A percentile compares a stretch with the other conserved stretches of the same genome.
Evolutionary conservation across 2,888 invertebrate genomes (phyloP).

Genomic region (Parnassius orleans): DNA sequence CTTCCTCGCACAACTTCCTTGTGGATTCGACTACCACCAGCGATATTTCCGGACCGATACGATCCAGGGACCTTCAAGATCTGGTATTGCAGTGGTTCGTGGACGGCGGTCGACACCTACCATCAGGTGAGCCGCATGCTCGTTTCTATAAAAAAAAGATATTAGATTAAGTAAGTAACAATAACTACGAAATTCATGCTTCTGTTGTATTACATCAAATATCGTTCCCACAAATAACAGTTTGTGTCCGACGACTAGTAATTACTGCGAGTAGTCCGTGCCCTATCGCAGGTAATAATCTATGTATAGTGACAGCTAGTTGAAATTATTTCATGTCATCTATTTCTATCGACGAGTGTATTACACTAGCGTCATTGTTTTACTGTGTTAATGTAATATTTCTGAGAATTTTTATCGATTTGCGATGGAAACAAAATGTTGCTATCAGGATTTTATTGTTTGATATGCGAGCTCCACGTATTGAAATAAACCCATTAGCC

Average conservation of each 20-base stretch:
- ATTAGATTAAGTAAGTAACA: slow-evolving; percentile 25
- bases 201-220: slow-evolving; percentile 39
- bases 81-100: too few relatives aligned
- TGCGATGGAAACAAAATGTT: slow-evolving; percentile 1
- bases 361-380: slow-evolving; percentile 24
- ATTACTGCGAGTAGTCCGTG: slow-evolving; percentile 39
- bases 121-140: too few relatives aligned
- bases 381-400: slow-evolving; percentile 15
- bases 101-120: too few relatives aligned
- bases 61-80: too few relatives aligned
- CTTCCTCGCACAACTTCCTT: too few relatives aligned
- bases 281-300: slow-evolving; percentile 35
- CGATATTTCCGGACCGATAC: too few relatives aligned
- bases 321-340: slow-evolving; percentile 32
- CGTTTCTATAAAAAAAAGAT: too few relatives aligned
- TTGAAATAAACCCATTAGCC: too few relatives aligned
- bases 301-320: slow-evolving; percentile 25
- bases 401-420: slow-evolving; percentile 21
- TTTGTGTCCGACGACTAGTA: slow-evolving; percentile 42
- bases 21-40: too few relatives aligned
- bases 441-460: not conserved
- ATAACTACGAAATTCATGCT: slow-evolving; percentile 28
- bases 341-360: slow-evolving; percentile 24
- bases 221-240: slow-evolving; percentile 39
- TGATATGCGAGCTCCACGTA: not conserved